Evolutionary conservation across 2,888 invertebrate species (phyloP).

Genomic region (Amiota minor): DNA sequence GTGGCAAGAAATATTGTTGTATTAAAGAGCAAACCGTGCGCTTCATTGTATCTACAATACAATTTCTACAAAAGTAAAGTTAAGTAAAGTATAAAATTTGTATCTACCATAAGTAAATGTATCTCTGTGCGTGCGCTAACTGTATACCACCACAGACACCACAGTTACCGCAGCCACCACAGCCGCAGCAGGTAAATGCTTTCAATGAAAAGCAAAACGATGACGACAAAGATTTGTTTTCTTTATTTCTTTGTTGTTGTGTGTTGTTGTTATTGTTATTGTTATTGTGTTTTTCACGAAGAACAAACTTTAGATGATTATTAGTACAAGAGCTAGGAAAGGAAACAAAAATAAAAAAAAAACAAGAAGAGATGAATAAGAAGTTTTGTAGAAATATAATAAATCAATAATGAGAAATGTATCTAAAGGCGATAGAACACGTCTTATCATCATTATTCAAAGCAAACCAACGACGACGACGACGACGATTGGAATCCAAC

Average conservation of each 20-base stretch:
- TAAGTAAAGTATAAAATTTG: background rate
- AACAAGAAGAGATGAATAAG: conserved; percentile 28
- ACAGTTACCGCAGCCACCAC: conserved; percentile 3
- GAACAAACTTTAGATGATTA: background rate
- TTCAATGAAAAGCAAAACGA: conserved; percentile 27
- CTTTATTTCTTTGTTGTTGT: background rate
- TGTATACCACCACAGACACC: background rate
- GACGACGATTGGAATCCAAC: conserved; percentile 15
- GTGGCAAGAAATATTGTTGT: background rate
- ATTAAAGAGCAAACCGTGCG: background rate
- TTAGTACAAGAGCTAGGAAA: conserved; percentile 58
- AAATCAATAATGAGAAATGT: conserved; percentile 57
- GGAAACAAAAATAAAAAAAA: conserved; percentile 57
- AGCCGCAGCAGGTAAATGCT: conserved; percentile 16
- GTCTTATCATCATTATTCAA: conserved; percentile 66
- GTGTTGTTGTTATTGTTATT: background rate
- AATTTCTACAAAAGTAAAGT: background rate
- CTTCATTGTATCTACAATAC: conserved; percentile 10
- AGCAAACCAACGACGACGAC: conserved; percentile 50
- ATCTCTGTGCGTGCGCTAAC: conserved; percentile 14
- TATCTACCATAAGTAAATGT: conserved; percentile 16
- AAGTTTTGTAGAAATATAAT: conserved; percentile 48
- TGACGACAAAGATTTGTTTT: conserved; percentile 1
- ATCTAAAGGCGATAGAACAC: conserved; percentile 33
- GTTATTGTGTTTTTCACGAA: too few species aligned